Conservation (phyloP, 2,797 vertebrate genomes). For the Sebastes kiyomatsui region DNA sequence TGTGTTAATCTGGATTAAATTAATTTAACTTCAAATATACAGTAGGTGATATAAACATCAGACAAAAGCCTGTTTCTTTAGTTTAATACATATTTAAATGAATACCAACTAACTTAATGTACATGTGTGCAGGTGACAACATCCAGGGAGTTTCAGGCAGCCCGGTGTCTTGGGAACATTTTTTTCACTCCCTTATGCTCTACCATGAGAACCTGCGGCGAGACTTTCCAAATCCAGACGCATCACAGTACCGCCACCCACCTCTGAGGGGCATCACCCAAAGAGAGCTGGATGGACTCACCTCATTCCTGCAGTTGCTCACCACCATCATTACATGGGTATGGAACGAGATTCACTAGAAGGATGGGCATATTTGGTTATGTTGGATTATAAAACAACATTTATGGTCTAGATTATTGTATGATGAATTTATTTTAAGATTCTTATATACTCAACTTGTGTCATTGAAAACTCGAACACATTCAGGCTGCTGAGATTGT, state of each 20-base stretch:
- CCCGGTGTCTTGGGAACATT: conserved; percentile 98
- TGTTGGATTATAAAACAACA: not conserved
- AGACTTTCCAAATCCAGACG: conserved; percentile 92
- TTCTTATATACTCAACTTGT: no score
- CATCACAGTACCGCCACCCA: conserved; percentile 91
- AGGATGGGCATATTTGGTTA: not conserved
- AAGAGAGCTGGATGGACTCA: conserved; percentile 94
- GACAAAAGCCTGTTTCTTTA: not conserved
- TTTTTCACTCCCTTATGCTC: conserved; percentile 97
- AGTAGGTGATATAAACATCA: not conserved
- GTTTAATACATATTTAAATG: not conserved
- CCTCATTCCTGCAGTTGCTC: conserved; percentile 92
- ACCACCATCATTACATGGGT: conserved; percentile 95
- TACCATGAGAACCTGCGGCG: conserved; percentile 96
- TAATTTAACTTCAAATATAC: not conserved
- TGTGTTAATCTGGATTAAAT: not conserved
- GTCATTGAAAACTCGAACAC: not conserved
- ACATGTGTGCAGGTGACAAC: conserved; percentile 86
- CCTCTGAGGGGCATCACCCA: conserved; percentile 96
- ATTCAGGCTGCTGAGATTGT: not conserved
- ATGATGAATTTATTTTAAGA: not conserved
- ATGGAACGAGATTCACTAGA: conserved; percentile 3
- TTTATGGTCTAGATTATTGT: not conserved
- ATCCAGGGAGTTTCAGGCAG: conserved; percentile 92
- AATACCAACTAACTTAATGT: not conserved